Conservation (phyloP, 2,888 invertebrate species). For the Ceraclea dissimilis region DNA sequence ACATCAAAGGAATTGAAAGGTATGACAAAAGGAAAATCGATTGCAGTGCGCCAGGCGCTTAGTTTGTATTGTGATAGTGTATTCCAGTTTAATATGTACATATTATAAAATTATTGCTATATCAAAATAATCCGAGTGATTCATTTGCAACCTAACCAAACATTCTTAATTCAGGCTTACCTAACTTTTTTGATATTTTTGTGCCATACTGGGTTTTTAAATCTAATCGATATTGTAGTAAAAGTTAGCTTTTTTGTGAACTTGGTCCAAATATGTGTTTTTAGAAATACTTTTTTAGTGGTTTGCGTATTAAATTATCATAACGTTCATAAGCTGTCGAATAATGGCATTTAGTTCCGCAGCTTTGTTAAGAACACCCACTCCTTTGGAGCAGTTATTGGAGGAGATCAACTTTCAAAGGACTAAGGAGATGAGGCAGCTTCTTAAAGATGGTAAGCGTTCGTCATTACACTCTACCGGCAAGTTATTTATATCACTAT, state of each 20-base stretch:
- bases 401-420: slow-evolving; percentile 90
- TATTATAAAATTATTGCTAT: neutral
- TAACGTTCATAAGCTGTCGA: neutral
- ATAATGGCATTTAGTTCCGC: slow-evolving; percentile 42
- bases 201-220: neutral
- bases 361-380: slow-evolving; percentile 45
- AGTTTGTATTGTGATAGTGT: slow-evolving; percentile 8
- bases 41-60: slow-evolving; percentile 11
- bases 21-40: slow-evolving; percentile 18
- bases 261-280: neutral
- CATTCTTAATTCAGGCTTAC: neutral
- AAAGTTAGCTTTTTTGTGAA: neutral
- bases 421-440: slow-evolving; percentile 83
- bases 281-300: no score
- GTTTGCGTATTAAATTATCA: no score
- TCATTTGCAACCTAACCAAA: slow-evolving; percentile 13
- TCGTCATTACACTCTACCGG: neutral
- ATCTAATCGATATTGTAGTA: neutral
- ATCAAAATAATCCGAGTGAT: slow-evolving; percentile 10
- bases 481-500: neutral
- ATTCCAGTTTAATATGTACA: no score
- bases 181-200: neutral
- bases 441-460: slow-evolving; percentile 73
- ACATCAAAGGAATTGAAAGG: no score
- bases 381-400: slow-evolving; percentile 75